phyloP scores from a whole-genome alignment of 2,113 vertebrate species.

The Otolemur garnettii region DNA sequence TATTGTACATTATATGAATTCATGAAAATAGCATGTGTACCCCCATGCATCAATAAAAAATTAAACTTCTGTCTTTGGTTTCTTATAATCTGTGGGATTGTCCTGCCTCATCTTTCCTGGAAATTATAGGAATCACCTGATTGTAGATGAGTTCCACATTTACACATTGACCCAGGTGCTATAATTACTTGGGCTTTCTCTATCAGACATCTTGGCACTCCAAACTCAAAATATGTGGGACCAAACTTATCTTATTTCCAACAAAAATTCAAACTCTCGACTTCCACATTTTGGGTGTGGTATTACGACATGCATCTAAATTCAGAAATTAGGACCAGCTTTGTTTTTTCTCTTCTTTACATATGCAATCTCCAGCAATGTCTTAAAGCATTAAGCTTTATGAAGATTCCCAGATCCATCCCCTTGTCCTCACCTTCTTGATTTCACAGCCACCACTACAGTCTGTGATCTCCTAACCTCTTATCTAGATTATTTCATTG shows the following conservation, averaged over 20 bases:
- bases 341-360: background rate
- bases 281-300: background rate
- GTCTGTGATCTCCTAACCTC: background rate
- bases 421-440: background rate
- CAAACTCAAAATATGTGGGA: constrained; percentile 15
- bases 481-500: background rate
- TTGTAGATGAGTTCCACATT: background rate
- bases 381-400: background rate
- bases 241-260: constrained; percentile 9
- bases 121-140: background rate
- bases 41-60: background rate
- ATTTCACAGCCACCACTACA: background rate
- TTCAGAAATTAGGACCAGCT: background rate
- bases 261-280: background rate
- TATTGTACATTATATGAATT: background rate
- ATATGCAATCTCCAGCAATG: background rate
- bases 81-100: background rate
- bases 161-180: background rate
- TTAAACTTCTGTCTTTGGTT: background rate
- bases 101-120: background rate
- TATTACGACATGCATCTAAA: background rate
- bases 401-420: background rate
- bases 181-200: background rate
- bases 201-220: background rate
- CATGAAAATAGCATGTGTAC: background rate